Evolutionary conservation across 1,140 invertebrate genomes (phyloP).

Genomic region (Drosophila melanogaster): Release_6_plus_ISO1_MT NT_033777.3:5772001-5772500

Average conservation of each 20-base stretch:
- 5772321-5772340: too few species aligned
- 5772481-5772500: too few species aligned
- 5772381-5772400: too few species aligned
- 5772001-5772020: constrained; percentile 72
- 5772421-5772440: too few species aligned
- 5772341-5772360: too few species aligned
- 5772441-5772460: too few species aligned
- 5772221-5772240: not conserved
- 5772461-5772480: too few species aligned
- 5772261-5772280: not conserved
- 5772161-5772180: constrained; percentile 47
- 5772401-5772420: too few species aligned
- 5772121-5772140: constrained; percentile 45
- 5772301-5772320: too few species aligned
- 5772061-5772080: constrained; percentile 1
- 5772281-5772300: too few species aligned
- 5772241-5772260: not conserved
- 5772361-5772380: too few species aligned
- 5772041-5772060: constrained; percentile 3
- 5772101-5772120: constrained; percentile 22
- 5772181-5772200: constrained; percentile 39
- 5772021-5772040: constrained; percentile 44
- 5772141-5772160: constrained; percentile 67
- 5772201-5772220: constrained; percentile 4
- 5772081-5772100: constrained; percentile 50